Evolutionary conservation across 2,113 vertebrate species (phyloP).

Genomic region (Gambusia holbrooki): DNA sequence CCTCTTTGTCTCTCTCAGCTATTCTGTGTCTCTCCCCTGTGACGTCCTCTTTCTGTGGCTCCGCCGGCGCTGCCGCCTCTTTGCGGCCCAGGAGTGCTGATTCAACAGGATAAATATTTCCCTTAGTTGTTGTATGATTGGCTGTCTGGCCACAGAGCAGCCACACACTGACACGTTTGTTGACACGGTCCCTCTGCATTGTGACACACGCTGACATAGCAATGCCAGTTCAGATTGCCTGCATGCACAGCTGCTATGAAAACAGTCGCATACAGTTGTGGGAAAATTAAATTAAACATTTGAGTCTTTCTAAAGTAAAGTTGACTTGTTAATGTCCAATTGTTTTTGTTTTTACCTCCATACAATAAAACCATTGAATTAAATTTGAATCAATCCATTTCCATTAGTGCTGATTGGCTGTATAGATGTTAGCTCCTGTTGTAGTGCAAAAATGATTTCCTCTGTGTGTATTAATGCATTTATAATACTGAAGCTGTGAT

Average conservation of each 20-base stretch:
- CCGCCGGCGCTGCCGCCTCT: constrained; percentile 22
- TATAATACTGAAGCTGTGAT: too few species aligned
- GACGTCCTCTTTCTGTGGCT: constrained; percentile 26
- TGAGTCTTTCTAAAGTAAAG: background rate
- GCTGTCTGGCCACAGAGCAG: constrained; percentile 35
- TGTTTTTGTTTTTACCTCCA: background rate
- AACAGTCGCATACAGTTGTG: background rate
- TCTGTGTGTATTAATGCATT: too few species aligned
- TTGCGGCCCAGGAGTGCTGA: constrained; percentile 43
- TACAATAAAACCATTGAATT: background rate
- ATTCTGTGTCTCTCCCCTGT: constrained; percentile 53
- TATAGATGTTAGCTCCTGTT: too few species aligned
- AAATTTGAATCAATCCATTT: background rate
- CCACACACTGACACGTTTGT: constrained; percentile 44
- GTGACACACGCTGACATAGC: constrained; percentile 50
- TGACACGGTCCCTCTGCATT: constrained; percentile 27
- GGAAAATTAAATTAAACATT: background rate
- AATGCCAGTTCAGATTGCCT: background rate
- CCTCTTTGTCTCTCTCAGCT: constrained; percentile 47
- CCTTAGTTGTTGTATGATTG: constrained; percentile 21
- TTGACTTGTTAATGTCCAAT: background rate
- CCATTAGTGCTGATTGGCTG: too few species aligned
- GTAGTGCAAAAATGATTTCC: too few species aligned
- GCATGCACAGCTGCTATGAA: background rate
- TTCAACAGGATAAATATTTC: constrained; percentile 48